Base-by-base conservation (phyloP, 2,113 vertebrate genomes). In the Atlantisia rogersi region DNA sequence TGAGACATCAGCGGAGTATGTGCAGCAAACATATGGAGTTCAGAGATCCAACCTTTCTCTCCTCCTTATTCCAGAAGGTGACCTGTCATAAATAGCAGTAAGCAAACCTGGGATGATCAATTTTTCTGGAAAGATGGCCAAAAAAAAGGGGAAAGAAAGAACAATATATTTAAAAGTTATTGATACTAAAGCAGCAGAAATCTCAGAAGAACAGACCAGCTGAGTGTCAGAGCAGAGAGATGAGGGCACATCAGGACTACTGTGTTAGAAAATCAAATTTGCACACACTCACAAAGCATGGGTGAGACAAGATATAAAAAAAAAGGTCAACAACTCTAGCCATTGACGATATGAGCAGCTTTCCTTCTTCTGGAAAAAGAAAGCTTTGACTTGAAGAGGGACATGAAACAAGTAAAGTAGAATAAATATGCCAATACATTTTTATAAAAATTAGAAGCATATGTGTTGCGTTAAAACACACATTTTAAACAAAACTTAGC, bases 401-500 rank as follows among this genome's bases (percentile, higher is more conserved):
- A 37, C 62, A 79, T 91, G 70, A 59, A 95, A 78, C 48, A 94
- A 96, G 65, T 92, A 85, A 96, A 96, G 74, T 40, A 80, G 31
- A 76, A 87, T 71, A 94, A 94, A 94, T 88, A 92, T 52, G 96
- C 94, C 93, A 96, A 90, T 91, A 82, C 37, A 65, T 95, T 93
- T 96, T 96, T 95, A 92, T 69, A 96, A 96, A 94, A 96, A 96
- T 96, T 92, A 82, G 94, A 97, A 97, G 62, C 96, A 95, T 52
- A 82, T 97, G 96, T 94, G 40, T 82, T 82, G 58, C 50, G 40
- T 83, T 95, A 96, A 81, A 91, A 82, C 26, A 82, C 65, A 89
- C 6, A 40, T 82, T 89, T 96, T 59, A 81, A 96, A 80, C 26
- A 91, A 88, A 96, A 86, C 5, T 59, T 65, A 79, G 62, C 42